These are phyloP conservation scores for Mungos mungo DNA, from an alignment of 2,113 vertebrate genomes.

Conservation along the genomic window DNA sequence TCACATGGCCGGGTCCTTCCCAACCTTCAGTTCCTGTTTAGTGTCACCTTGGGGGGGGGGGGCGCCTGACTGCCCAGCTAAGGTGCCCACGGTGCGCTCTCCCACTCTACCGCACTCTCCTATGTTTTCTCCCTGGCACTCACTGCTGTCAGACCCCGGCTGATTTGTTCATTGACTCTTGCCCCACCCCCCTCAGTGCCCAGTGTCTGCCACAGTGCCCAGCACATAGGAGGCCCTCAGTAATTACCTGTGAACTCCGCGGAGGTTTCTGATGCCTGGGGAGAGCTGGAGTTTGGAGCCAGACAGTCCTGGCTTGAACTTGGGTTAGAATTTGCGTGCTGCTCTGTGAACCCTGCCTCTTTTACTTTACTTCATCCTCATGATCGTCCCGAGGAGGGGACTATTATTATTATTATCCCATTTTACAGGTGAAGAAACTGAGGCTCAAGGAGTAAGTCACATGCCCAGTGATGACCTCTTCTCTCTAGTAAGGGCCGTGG, in stretches of 20 bases:
- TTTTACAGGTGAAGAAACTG: neutral
- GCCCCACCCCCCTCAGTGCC: too few species aligned
- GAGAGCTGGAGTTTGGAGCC: neutral
- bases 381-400: neutral
- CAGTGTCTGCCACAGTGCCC: neutral
- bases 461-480: too few species aligned
- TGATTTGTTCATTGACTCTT: neutral
- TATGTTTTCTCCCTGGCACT: neutral
- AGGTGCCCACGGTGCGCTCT: neutral
- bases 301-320: neutral
- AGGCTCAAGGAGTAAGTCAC: neutral
- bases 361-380: neutral
- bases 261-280: neutral
- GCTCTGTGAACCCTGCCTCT: neutral
- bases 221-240: neutral
- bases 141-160: neutral
- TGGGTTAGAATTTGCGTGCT: neutral
- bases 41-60: neutral
- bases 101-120: neutral
- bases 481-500: neutral
- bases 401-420: neutral
- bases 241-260: too few species aligned
- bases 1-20: neutral
- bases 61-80: fast-evolving
- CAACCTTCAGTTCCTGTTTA: neutral